Percentiles rank a stretch among this genome's conserved stretches.
Conservation (phyloP, 1,140 invertebrate species). For the Calliphora vicina region DNA sequence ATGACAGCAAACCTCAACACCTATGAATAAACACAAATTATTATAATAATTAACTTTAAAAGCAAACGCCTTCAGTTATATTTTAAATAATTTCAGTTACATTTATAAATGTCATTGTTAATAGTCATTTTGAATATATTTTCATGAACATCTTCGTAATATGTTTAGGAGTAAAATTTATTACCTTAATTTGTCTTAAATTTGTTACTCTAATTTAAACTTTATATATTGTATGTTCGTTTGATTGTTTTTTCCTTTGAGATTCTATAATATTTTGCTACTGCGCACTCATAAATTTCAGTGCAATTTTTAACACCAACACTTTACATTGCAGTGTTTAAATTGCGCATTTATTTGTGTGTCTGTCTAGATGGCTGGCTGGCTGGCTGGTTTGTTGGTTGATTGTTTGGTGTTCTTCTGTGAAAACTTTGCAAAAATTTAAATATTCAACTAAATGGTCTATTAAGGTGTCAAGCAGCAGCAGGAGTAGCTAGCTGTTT, state of each 20-base stretch:
- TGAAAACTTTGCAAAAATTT: background rate
- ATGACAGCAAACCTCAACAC: background rate
- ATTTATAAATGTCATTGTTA: background rate
- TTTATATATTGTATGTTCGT: background rate
- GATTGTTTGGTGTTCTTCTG: background rate
- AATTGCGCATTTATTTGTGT: conserved; percentile 1
- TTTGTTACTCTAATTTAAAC: background rate
- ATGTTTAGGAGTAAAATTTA: background rate
- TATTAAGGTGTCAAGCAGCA: conserved; percentile 16
- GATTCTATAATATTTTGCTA: background rate
- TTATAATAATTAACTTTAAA: no score
- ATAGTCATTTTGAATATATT: background rate
- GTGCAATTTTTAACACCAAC: background rate
- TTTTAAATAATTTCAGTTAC: background rate
- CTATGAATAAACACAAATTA: no score
- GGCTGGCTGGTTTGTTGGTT: background rate
- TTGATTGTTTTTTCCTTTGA: background rate
- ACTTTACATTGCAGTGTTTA: conserved; percentile 3
- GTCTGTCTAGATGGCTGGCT: background rate
- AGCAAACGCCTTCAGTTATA: background rate
- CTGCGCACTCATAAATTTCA: background rate
- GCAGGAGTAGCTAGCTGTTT: background rate
- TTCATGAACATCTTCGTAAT: background rate
- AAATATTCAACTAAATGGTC: background rate
- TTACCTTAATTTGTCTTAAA: background rate